A percentile compares a stretch with the other conserved stretches of the same genome.
These are phyloP conservation scores for Leucania comma DNA, from an alignment of 2,888 invertebrate species.

Conservation along the genomic window DNA sequence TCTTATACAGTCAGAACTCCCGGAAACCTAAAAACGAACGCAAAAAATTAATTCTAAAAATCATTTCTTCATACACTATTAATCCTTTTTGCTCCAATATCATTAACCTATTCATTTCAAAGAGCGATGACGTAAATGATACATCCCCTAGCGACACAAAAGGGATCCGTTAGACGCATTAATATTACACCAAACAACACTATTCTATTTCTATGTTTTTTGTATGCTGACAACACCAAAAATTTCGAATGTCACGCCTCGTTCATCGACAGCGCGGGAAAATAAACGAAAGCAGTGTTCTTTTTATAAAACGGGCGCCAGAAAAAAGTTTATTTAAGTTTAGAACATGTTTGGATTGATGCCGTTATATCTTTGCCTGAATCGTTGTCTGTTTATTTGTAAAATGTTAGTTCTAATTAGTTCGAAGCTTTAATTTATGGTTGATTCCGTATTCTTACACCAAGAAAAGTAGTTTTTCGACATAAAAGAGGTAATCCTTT, in stretches of 20 bases:
- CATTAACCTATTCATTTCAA: constrained; percentile 77
- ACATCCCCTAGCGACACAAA: constrained; percentile 81
- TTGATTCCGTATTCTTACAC: constrained; percentile 19
- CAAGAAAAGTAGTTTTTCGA: neutral
- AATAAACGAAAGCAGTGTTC: constrained; percentile 81
- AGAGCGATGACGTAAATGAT: constrained; percentile 77
- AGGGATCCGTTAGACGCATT: constrained; percentile 87
- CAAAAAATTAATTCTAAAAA: constrained; percentile 39
- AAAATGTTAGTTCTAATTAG: constrained; percentile 46
- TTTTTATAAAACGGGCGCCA: constrained; percentile 76
- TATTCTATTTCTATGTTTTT: constrained; percentile 76
- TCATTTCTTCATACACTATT: constrained; percentile 60
- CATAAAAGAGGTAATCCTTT: neutral
- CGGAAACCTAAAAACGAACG: constrained; percentile 48
- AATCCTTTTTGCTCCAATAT: constrained; percentile 79
- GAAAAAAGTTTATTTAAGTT: constrained; percentile 83
- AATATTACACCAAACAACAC: constrained; percentile 85
- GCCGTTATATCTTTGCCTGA: constrained; percentile 85
- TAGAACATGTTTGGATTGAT: constrained; percentile 79
- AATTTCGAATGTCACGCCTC: constrained; percentile 90
- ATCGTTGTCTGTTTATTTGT: constrained; percentile 48
- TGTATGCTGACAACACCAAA: constrained; percentile 76
- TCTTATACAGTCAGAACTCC: constrained; percentile 13
- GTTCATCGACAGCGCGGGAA: constrained; percentile 86
- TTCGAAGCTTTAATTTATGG: constrained; percentile 37